phyloP scores from a whole-genome alignment of 2,113 vertebrate species.

The Alligator mississippiensis region DNA sequence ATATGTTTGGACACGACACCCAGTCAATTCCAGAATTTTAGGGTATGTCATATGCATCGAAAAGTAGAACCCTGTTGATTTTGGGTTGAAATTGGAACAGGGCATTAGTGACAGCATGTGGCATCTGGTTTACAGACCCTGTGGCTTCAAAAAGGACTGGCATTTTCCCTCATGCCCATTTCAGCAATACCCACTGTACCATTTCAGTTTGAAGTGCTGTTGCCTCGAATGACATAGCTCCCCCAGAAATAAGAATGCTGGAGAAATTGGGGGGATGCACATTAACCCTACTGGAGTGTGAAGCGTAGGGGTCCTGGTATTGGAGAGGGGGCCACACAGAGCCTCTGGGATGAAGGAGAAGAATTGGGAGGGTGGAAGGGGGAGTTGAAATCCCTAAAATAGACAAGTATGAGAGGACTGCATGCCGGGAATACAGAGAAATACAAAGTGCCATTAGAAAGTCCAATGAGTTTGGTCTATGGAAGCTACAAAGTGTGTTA shows the following conservation, averaged over 20 bases:
- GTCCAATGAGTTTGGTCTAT: background rate
- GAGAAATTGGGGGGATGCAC: background rate
- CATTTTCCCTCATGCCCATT: background rate
- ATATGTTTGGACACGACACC: background rate
- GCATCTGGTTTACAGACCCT: background rate
- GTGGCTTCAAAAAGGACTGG: background rate
- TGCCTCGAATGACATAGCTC: background rate
- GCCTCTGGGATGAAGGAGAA: background rate
- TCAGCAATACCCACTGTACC: background rate
- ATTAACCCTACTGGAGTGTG: background rate
- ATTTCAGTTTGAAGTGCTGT: background rate
- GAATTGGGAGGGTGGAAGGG: background rate
- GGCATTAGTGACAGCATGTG: background rate
- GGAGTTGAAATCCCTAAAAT: background rate
- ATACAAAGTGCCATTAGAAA: background rate
- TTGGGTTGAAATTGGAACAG: background rate
- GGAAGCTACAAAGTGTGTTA: background rate
- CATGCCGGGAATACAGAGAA: background rate
- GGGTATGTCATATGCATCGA: background rate
- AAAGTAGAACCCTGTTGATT: background rate
- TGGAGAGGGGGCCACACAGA: too few relatives aligned
- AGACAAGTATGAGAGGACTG: background rate
- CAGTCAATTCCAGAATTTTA: background rate
- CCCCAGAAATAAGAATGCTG: background rate
- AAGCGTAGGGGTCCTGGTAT: background rate